A percentile compares a stretch with the other conserved stretches of the same genome.
These are phyloP conservation scores for Phylloscopus trochilus DNA, from an alignment of 2,113 vertebrate genomes.

Conservation along the genomic window DNA sequence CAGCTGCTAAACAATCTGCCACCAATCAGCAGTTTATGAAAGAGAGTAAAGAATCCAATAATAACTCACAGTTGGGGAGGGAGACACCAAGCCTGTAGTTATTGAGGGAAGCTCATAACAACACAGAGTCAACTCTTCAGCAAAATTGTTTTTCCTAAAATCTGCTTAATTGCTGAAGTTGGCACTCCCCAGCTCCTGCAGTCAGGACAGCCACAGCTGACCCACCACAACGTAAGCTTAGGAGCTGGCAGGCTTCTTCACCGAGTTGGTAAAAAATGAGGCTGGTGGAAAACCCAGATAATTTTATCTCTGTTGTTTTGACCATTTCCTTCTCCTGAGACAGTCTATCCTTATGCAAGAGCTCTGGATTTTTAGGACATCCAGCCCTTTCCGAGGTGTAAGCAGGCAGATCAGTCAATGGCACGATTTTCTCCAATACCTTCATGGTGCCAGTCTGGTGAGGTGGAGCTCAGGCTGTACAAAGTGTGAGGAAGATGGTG, in stretches of 20 bases:
- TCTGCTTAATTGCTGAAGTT: neutral
- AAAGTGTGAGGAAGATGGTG: fast-evolving
- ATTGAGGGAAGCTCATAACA: neutral
- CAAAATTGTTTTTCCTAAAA: constrained; percentile 37
- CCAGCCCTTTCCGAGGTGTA: neutral
- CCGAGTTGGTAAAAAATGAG: fast-evolving
- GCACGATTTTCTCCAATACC: neutral
- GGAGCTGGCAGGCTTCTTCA: neutral
- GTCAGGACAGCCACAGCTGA: neutral
- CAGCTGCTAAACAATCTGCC: constrained; percentile 71
- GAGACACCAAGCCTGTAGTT: constrained; percentile 48
- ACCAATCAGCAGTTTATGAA: constrained; percentile 71
- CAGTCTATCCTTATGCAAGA: neutral
- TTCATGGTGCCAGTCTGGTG: neutral
- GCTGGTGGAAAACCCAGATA: neutral
- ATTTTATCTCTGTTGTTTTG: neutral
- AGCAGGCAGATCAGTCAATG: neutral
- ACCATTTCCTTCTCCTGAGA: neutral
- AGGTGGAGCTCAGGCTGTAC: neutral
- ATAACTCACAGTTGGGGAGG: constrained; percentile 59
- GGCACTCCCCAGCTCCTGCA: neutral
- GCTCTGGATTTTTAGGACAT: neutral
- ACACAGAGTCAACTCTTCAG: constrained; percentile 30
- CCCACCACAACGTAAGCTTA: neutral
- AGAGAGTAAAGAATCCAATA: constrained; percentile 67